These are phyloP conservation scores for Alauda arvensis DNA, from an alignment of 2,797 vertebrate genomes.

Conservation along the genomic window DNA sequence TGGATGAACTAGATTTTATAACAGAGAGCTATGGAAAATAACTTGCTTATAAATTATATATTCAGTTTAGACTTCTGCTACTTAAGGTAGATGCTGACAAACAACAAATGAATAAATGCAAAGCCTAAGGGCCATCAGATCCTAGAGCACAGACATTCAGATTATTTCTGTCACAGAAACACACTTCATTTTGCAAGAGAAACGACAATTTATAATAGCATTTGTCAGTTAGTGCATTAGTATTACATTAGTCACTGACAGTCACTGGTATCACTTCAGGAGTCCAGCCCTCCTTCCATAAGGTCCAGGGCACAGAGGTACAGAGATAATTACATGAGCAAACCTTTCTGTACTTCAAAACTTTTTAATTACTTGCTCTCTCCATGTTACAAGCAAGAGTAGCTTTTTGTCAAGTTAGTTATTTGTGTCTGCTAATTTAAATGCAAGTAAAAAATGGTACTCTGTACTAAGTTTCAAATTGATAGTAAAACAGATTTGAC, in stretches of 20 bases:
- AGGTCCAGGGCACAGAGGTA: neutral
- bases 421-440: neutral
- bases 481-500: neutral
- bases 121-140: neutral
- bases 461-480: neutral
- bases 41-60: neutral
- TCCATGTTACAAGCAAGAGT: neutral
- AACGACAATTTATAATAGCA: neutral
- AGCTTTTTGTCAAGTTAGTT: neutral
- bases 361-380: neutral
- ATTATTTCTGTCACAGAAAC: neutral
- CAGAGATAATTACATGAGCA: neutral
- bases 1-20: neutral
- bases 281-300: neutral
- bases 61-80: neutral
- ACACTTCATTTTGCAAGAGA: neutral
- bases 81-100: neutral
- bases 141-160: neutral
- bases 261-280: neutral
- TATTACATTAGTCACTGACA: neutral
- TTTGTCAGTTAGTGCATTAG: neutral
- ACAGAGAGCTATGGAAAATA: neutral
- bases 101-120: neutral
- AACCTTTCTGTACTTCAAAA: neutral
- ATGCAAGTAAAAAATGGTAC: neutral